Conservation (phyloP, 2,888 invertebrate genomes). For the Ophion obscuratus region DNA sequence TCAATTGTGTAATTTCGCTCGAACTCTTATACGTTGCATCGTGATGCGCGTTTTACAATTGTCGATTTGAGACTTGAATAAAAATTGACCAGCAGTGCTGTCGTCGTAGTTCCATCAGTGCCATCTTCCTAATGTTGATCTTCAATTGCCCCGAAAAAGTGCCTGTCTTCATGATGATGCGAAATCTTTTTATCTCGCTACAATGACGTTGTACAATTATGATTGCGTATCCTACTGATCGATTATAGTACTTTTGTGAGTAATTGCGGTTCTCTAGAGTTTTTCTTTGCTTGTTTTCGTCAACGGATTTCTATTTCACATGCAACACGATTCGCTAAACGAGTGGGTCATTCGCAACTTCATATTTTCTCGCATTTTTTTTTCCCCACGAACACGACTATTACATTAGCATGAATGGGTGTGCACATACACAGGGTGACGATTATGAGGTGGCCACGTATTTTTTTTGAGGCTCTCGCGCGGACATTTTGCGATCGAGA, state of each 20-base stretch:
- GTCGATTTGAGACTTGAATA: neutral
- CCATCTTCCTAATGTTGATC: conserved; percentile 39
- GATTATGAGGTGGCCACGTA: neutral
- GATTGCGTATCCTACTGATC: conserved; percentile 59
- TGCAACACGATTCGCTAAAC: conserved; percentile 66
- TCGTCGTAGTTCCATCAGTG: neutral
- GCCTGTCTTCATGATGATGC: conserved; percentile 33
- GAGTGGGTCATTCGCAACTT: conserved; percentile 60
- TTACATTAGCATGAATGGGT: neutral
- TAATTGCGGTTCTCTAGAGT: conserved; percentile 59
- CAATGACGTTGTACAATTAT: conserved; percentile 53
- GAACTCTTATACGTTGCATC: neutral
- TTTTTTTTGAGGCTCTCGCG: no score
- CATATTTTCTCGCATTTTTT: conserved; percentile 54
- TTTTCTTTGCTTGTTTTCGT: conserved; percentile 31
- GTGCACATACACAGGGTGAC: neutral
- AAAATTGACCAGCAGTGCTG: neutral
- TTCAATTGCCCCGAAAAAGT: conserved; percentile 53
- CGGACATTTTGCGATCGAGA: no score
- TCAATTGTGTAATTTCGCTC: neutral
- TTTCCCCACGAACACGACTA: conserved; percentile 15
- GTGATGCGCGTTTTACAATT: neutral
- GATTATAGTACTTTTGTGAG: conserved; percentile 64
- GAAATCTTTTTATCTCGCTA: conserved; percentile 33
- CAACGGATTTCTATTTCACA: conserved; percentile 63